These are phyloP conservation scores for Proteles cristata DNA, from an alignment of 2,113 vertebrate species.

Conservation along the genomic window DNA sequence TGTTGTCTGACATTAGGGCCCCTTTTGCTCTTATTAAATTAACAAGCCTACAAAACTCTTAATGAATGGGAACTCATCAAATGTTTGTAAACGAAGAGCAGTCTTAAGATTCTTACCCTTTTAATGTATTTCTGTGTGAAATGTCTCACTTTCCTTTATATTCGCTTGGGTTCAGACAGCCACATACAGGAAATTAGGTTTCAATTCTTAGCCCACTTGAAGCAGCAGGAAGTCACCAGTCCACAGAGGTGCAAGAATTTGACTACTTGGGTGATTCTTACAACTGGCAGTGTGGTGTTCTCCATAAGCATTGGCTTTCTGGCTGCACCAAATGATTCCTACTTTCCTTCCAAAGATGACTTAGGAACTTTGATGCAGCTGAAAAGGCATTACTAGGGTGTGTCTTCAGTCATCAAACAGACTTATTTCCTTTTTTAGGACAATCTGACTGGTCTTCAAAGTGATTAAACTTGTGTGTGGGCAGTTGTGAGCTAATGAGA, in stretches of 20 bases:
- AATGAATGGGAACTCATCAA: constrained; percentile 86
- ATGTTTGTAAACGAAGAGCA: constrained; percentile 84
- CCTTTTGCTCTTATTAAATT: constrained; percentile 85
- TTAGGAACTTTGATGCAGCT: not conserved
- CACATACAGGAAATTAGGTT: constrained; percentile 75
- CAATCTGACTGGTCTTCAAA: not conserved
- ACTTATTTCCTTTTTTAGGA: constrained; percentile 61
- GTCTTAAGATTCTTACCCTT: constrained; percentile 69
- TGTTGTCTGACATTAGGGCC: constrained; percentile 85
- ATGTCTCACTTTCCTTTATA: constrained; percentile 77
- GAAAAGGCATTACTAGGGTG: not conserved
- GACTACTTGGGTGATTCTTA: not conserved
- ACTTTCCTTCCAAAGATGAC: not conserved
- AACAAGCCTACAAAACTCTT: constrained; percentile 85
- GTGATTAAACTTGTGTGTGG: not conserved
- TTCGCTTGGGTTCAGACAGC: constrained; percentile 70
- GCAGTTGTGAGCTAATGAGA: not conserved
- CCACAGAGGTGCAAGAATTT: not conserved
- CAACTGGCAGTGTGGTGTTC: not conserved
- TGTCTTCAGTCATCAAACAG: not conserved
- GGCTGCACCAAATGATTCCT: not conserved
- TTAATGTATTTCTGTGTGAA: constrained; percentile 73
- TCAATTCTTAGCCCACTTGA: constrained; percentile 71
- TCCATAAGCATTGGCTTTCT: not conserved
- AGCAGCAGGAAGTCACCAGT: constrained; percentile 66